phyloP scores from a whole-genome alignment of 2,113 vertebrate species.

The Fulica atra region DNA sequence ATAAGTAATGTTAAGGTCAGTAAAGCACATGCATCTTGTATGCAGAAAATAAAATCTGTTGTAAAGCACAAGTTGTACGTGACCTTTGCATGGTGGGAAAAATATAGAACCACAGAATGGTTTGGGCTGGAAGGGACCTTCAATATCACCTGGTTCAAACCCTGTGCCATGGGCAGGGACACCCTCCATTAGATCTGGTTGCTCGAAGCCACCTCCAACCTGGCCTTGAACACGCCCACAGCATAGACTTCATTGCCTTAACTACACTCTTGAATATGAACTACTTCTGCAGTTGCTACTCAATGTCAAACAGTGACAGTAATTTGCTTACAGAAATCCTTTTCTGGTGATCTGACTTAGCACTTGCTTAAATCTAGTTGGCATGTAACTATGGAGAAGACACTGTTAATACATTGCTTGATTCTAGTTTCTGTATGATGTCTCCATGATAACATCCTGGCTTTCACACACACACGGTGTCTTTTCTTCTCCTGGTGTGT shows the following conservation, averaged over 20 bases:
- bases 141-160: too few relatives aligned
- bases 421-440: not conserved
- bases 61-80: not conserved
- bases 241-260: not conserved
- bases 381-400: not conserved
- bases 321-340: not conserved
- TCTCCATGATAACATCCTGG: not conserved
- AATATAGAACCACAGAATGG: not conserved
- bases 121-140: too few relatives aligned
- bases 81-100: not conserved
- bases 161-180: too few relatives aligned
- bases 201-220: too few relatives aligned
- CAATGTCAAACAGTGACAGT: not conserved
- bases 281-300: not conserved
- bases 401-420: not conserved
- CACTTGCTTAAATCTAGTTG: not conserved
- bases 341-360: not conserved
- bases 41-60: slow-evolving; percentile 50
- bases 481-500: not conserved
- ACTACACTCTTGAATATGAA: not conserved
- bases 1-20: not conserved
- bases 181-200: too few relatives aligned
- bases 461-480: not conserved
- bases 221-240: not conserved
- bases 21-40: slow-evolving; percentile 1